Evolutionary conservation across 2,113 vertebrate genomes (phyloP), one percentile per base, ranked within the genome.

Genomic region (Diadophis punctatus): DNA sequence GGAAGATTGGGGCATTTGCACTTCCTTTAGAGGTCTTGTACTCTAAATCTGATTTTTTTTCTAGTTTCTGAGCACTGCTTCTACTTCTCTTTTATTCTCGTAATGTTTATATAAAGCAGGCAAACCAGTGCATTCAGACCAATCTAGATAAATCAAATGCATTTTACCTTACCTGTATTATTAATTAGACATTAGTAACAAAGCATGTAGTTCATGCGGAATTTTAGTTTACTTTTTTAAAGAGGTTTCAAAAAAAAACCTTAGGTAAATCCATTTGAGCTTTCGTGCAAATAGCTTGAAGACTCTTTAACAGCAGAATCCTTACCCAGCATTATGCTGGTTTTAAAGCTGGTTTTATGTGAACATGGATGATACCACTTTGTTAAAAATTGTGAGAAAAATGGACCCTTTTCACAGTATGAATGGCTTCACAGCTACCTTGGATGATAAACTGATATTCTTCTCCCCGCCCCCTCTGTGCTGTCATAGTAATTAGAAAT

Each of bases 401-500:
- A 90, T 94, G 80, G 39, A 51, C 91, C 11, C 1, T 92, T 34
- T 80, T 93, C 80, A 90, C 80, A 68, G 0, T 94, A 87, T 74
- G 90, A 93, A 14, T 89, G 53, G 3, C 92, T 94, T 93, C 20
- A 84, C 25, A 60, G 23, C 22, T 80, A 85, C 3, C 0, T 91
- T 89, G 27, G 92, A 74, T 94, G 80, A 86, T 1, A 27, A 93
- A 27, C 16, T 18, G 58, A 60, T 23, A 43, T 93, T 51, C 49
- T 68, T 86, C 25, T 52, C 11, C 16, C n/a, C 11, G 4, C 85
- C 23, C 23, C 52, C 30, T 3, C 39, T 93, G 48, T 80, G 34
- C 43, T 86, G 55, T 94, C 90, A 91, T 90, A 68, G 85, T 46
- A 91, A 91, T 92, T 94, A 46, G 91, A 86, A 95, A 90, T 91